Base-by-base conservation (phyloP, 2,113 vertebrate genomes). In the Microcebus murinus region DNA sequence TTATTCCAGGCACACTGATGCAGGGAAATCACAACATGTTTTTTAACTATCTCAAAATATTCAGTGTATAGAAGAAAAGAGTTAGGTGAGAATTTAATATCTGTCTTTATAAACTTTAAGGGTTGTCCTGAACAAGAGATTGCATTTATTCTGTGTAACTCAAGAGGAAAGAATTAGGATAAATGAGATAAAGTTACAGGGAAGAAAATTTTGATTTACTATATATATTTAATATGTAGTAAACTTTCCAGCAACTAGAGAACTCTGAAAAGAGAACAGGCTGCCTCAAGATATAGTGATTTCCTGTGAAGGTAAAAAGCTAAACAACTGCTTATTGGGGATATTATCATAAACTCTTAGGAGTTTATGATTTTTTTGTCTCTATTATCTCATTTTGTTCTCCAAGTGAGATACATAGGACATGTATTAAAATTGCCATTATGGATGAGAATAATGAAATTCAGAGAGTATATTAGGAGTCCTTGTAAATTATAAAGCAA, bases 371-470 rank as follows among this genome's bases (percentile, higher is more conserved):
- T 86, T 91, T 71, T 90, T 73, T 79, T 88, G 8, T 87, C 63
- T 97, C 59, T 86, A 18, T 88, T 88, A 20, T 79, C 50, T 94
- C 59, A 36, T 77, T 94, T 61, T 94, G 57, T 89, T 89, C 71
- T 88, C 25, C 48, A 73, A 73, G 36, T 79, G 36, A 94, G n/a
- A 79, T 73, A 83, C 34, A 48, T 29, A 91, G 23, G 15, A 59
- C 9, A 90, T 76, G 36, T 85, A 42, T 88, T 91, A 70, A 83
- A 92, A 81, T 31, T 80, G 11, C 3, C 42, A 65, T 31, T 77
- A 61, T 34, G 8, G 34, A 55, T 73, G 27, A 81, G 57, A 88
- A 85, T 93, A 90, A 87, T 89, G n/a, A 81, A 74, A 88, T 70
- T 87, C 36, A 48, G 52, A 90, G 29, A 80, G 6, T 55, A 4